These are phyloP conservation scores for Dicyema japonicum DNA, from an alignment of 1,140 invertebrate genomes.

Conservation along the genomic window DNA sequence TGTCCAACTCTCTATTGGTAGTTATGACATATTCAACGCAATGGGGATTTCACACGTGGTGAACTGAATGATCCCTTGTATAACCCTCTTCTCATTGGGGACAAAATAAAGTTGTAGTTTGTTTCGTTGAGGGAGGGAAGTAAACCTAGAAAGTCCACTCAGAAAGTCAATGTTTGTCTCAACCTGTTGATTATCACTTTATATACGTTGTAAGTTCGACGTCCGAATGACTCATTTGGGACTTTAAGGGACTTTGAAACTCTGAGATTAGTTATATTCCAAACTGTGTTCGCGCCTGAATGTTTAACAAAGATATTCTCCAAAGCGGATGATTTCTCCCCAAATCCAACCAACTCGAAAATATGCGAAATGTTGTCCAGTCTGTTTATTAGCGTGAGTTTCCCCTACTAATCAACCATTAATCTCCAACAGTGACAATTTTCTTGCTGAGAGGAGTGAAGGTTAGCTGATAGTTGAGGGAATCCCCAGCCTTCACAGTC, in stretches of 20 bases:
- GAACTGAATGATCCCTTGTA: constrained; percentile 15
- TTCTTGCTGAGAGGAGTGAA: constrained; percentile 13
- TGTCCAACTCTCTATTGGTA: constrained; percentile 13
- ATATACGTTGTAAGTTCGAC: not conserved
- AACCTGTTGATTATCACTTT: constrained; percentile 7
- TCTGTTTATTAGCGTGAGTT: constrained; percentile 10
- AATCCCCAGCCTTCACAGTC: constrained; percentile 11
- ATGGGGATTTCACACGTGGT: constrained; percentile 11
- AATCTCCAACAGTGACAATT: constrained; percentile 6
- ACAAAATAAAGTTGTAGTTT: constrained; percentile 9
- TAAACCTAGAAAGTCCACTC: constrained; percentile 9
- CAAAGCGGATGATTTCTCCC: constrained; percentile 12
- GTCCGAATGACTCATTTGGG: not conserved
- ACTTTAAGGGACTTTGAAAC: constrained; percentile 1
- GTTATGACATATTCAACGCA: constrained; percentile 8
- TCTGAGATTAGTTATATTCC: constrained; percentile 1
- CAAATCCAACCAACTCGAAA: constrained; percentile 10
- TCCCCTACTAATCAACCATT: constrained; percentile 8
- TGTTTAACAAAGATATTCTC: constrained; percentile 9
- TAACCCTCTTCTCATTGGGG: constrained; percentile 9
- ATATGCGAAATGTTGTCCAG: constrained; percentile 12
- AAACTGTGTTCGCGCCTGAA: not conserved
- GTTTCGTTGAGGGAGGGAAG: constrained; percentile 10
- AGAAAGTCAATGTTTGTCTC: constrained; percentile 13
- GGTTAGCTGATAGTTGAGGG: constrained; percentile 11